Evolutionary conservation across 1,140 invertebrate species (phyloP).

Genomic region (Drosophila pectinifera): DNA sequence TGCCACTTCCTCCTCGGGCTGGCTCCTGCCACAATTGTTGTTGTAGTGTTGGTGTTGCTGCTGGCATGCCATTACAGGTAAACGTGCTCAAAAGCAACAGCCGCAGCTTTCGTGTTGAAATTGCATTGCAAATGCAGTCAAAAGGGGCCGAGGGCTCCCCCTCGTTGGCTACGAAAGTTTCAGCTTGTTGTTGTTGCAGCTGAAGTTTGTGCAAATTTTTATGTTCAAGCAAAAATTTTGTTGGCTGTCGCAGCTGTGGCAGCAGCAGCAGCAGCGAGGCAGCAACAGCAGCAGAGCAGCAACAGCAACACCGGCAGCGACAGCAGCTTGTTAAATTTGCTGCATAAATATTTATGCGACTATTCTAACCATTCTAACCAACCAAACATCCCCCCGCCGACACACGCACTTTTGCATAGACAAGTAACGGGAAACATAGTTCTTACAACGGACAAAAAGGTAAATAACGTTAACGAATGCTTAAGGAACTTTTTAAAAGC

Average conservation of each 20-base stretch:
- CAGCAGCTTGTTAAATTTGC: constrained; percentile 61
- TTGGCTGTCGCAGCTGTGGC: constrained; percentile 70
- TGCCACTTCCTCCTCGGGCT: constrained; percentile 28
- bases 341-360: constrained; percentile 78
- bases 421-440: not conserved
- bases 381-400: constrained; percentile 14
- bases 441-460: not conserved
- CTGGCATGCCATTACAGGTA: constrained; percentile 71
- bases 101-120: constrained; percentile 80
- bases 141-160: constrained; percentile 25
- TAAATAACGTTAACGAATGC: too few relatives aligned
- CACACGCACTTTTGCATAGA: not conserved
- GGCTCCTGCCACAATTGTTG: constrained; percentile 18
- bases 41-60: constrained; percentile 33
- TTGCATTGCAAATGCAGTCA: constrained; percentile 77
- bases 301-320: constrained; percentile 18
- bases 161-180: constrained; percentile 20
- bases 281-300: constrained; percentile 19
- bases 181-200: constrained; percentile 10
- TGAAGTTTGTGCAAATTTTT: constrained; percentile 57
- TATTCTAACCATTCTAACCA: constrained; percentile 27
- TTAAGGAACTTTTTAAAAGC: not conserved
- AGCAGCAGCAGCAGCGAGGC: constrained; percentile 21
- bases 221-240: constrained; percentile 56
- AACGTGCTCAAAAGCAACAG: constrained; percentile 77